Conservation (phyloP, 2,113 vertebrate species). For the Odocoileus virginianus region DNA sequence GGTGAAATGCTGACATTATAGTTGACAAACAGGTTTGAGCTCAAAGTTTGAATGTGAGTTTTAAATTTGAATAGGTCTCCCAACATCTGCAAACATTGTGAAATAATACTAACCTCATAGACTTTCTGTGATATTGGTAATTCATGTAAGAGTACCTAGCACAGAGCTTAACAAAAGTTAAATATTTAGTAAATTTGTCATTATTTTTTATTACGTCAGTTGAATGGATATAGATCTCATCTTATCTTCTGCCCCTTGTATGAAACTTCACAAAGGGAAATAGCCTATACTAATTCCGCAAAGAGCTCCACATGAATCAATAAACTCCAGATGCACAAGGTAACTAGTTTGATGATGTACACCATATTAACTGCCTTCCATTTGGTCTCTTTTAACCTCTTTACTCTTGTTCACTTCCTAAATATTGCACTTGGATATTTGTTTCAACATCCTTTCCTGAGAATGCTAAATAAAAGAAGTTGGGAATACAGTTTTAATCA, state of each 20-base stretch:
- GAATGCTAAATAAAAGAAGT: background rate
- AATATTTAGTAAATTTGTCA: background rate
- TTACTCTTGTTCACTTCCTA: background rate
- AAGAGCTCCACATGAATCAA: background rate
- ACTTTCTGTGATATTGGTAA: background rate
- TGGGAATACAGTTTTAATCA: background rate
- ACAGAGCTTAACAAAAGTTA: background rate
- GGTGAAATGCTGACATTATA: background rate
- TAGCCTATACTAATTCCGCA: background rate
- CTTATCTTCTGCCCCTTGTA: background rate
- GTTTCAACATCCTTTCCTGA: background rate
- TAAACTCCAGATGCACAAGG: background rate
- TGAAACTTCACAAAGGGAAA: background rate
- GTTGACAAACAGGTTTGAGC: background rate
- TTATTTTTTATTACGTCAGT: background rate
- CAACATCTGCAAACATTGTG: background rate
- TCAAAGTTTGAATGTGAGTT: background rate
- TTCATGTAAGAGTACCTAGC: background rate
- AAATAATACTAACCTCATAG: background rate
- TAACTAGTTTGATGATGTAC: background rate
- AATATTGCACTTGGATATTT: background rate
- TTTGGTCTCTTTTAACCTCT: background rate
- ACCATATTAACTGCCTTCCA: background rate
- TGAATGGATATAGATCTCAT: background rate
- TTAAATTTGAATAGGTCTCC: background rate